Base-by-base conservation (phyloP, 2,888 invertebrate species). In the Ernsta delagoae region DNA sequence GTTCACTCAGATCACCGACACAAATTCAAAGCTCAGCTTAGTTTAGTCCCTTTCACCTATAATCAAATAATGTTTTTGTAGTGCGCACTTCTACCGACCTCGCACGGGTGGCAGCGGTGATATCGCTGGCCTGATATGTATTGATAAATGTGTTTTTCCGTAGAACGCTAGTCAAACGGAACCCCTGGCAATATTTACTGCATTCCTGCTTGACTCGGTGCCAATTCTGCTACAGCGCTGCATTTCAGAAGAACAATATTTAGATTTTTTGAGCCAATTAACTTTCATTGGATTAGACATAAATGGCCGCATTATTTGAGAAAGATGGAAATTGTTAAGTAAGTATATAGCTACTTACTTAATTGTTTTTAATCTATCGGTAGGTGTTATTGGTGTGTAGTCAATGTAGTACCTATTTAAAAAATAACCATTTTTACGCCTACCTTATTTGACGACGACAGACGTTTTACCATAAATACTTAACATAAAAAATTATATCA, bases 141-240 rank as follows among this genome's bases (percentile, higher is more conserved):
- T 56, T 53, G 50, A 56, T 68, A 65, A 64, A 70, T 43, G 61
- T 63, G 48, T 75, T 72, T 74, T 70, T 72, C 80, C 79, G 36
- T 81, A 86, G 87, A 85, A 81, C 59, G 72, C 78, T 1, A 76
- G 73, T 7, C 81, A 83, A 73, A 54, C 68, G 12, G 81, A 81
- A 39, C 60, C 76, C 0, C 74, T 82, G 16, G 56, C 73, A 11
- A 72, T 74, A 61, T 85, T 86, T 67, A 81, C 75, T 41, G 71
- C 75, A 7, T 63, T 75, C 5, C 62, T 87, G 9, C 66, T 79
- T 24, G 76, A 78, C 34, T 65, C 71, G 1, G 59, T 88, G 36
- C 73, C 75, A 70, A 68, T 53, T 2, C 60, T 16, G 67, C 72
- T n/a, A 63, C 74, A 4, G 24, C 36, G 31, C 6, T 79, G 81